Conservation (phyloP, 2,113 vertebrate species). For the Brachirus orientalis region DNA sequence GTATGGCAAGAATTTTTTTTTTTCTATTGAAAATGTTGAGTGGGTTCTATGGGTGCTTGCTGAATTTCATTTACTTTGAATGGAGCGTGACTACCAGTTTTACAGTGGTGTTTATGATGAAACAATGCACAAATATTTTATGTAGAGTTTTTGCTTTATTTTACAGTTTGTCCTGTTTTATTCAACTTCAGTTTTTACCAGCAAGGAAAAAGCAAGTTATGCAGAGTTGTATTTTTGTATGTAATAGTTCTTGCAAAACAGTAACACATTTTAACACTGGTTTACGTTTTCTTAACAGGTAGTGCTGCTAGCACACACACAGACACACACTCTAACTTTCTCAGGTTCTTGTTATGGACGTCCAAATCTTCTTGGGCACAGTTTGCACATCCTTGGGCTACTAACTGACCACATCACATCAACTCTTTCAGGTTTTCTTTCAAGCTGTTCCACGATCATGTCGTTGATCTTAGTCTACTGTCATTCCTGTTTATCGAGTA, state of each 20-base stretch:
- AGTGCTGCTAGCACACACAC: slow-evolving; percentile 73
- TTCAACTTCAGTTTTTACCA: slow-evolving; percentile 52
- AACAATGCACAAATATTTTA: slow-evolving; percentile 67
- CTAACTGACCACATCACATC: slow-evolving; percentile 67
- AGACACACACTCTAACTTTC: slow-evolving; percentile 63
- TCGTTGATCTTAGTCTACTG: slow-evolving; percentile 63
- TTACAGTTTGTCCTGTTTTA: slow-evolving; percentile 43
- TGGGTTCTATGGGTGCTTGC: slow-evolving; percentile 47
- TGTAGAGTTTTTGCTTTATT: slow-evolving; percentile 48
- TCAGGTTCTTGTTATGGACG: slow-evolving; percentile 75
- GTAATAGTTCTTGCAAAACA: slow-evolving; percentile 69
- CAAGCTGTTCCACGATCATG: slow-evolving; percentile 57
- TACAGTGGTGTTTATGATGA: slow-evolving; percentile 54
- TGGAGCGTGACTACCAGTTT: slow-evolving; percentile 37
- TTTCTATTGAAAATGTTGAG: slow-evolving; percentile 44
- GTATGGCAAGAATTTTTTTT: slow-evolving; percentile 43
- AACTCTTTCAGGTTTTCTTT: slow-evolving; percentile 72
- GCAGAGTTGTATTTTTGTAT: slow-evolving; percentile 71
- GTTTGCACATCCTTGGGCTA: slow-evolving; percentile 76
- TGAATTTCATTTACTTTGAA: slow-evolving; percentile 43
- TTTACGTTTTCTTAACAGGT: slow-evolving; percentile 66
- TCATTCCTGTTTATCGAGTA: slow-evolving; percentile 62
- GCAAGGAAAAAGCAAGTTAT: slow-evolving; percentile 51
- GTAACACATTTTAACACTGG: slow-evolving; percentile 77
- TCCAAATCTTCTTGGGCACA: slow-evolving; percentile 61